Conservation (phyloP, 2,113 vertebrate genomes). For the Pongo abelii region DNA sequence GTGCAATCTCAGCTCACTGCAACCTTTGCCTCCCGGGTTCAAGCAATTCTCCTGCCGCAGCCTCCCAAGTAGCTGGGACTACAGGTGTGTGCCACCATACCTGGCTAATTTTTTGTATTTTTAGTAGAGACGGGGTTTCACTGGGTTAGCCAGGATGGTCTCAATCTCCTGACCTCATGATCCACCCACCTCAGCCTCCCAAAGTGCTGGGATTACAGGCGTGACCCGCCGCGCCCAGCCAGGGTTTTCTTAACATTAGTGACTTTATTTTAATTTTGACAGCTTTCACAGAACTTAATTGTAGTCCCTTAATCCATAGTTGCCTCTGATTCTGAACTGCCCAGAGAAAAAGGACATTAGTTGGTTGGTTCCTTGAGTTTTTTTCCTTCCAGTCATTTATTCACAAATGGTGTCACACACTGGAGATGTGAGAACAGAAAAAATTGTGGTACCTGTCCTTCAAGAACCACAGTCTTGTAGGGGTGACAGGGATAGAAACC, state of each 20-base stretch:
- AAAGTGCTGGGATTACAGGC: too few species aligned
- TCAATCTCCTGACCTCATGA: too few species aligned
- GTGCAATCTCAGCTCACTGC: too few species aligned
- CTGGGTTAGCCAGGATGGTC: too few species aligned
- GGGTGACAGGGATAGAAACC: background rate
- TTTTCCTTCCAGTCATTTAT: background rate
- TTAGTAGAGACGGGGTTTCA: too few species aligned
- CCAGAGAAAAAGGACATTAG: background rate
- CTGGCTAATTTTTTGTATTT: too few species aligned
- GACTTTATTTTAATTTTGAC: background rate
- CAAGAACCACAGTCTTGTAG: background rate
- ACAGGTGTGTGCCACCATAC: too few species aligned
- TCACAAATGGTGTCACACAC: conserved; percentile 10
- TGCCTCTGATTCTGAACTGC: conserved; percentile 1
- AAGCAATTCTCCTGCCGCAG: too few species aligned
- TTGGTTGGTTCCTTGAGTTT: background rate
- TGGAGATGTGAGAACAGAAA: conserved; percentile 21
- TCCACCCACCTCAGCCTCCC: too few species aligned
- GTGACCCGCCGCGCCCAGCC: background rate
- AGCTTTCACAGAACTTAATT: background rate
- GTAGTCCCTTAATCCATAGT: background rate
- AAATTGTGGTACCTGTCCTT: background rate
- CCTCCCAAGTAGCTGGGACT: too few species aligned
- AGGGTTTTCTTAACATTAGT: background rate
- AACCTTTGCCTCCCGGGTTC: too few species aligned